Evolutionary conservation across 2,888 invertebrate genomes (phyloP), one percentile per base, ranked within the genome.

Genomic region (Lithophane ornitopus): DNA sequence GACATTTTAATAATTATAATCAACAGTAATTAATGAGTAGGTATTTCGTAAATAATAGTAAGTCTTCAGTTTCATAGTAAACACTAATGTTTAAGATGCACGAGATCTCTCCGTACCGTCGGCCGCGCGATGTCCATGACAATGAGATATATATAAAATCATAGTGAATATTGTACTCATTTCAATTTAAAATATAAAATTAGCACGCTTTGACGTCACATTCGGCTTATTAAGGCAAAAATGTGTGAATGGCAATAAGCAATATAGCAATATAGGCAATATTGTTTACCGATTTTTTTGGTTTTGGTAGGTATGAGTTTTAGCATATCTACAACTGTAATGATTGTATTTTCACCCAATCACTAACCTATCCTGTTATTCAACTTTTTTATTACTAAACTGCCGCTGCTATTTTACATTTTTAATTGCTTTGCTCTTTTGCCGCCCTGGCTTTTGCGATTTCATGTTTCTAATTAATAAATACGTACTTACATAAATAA

Each of bases 171-270:
- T 63, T 54, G n/a, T 58, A 14, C n/a, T 34, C 54, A 69, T 80
- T 69, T 69, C 34, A 69, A 49, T n/a, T 54, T 59, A 26, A 69
- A 76, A 80, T n/a, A 66, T 26, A 46, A 22, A 76, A 66, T 82
- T 77, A 66, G 46, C 69, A 49, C 22, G 19, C 34, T 12, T 69
- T 26, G 66, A 77, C 78, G 77, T 80, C 79, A 82, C 34, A 59
- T 22, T 49, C 34, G 41, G 12, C 19, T 16, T 74, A 44, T 28
- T n/a, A 52, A 39, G 34, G 56, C 56, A 46, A 54, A 61, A 34
- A 52, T 54, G 28, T 66, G 16, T 54, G 7, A 73, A 59, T 22
- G 7, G 28, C 34, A 74, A 39, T n/a, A n/a, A n/a, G n/a, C n/a
- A n/a, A n/a, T n/a, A n/a, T n/a, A n/a, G n/a, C n/a, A n/a, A n/a